A percentile compares a stretch with the other conserved stretches of the same genome.
Evolutionary conservation across 2,888 invertebrate genomes (phyloP).

Genomic region (Hydraecia micacea): DNA sequence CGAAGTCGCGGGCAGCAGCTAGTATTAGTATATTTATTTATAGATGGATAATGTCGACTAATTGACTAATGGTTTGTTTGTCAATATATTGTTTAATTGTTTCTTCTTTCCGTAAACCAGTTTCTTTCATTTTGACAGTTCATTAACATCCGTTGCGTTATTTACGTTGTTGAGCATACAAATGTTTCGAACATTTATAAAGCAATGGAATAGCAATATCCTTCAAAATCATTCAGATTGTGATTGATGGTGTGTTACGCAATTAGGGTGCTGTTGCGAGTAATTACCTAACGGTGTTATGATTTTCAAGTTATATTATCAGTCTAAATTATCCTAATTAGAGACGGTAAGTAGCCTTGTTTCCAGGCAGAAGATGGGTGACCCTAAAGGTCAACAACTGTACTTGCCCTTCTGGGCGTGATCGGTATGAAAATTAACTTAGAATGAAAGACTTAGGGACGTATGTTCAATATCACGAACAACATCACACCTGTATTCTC

Average conservation of each 20-base stretch:
- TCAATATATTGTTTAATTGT: neutral
- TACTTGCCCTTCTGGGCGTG: neutral
- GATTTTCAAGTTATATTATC: slow-evolving; percentile 8
- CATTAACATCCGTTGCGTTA: no score
- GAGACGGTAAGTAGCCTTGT: slow-evolving; percentile 2
- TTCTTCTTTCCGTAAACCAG: neutral
- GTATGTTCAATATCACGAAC: neutral
- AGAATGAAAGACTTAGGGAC: neutral
- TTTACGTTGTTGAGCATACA: no score
- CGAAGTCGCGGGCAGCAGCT: no score
- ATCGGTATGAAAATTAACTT: neutral
- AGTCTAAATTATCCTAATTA: slow-evolving; percentile 19
- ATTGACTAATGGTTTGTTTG: slow-evolving; percentile 5
- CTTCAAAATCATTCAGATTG: no score
- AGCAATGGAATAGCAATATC: no score
- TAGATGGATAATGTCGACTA: neutral
- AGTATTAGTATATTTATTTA: neutral
- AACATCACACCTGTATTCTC: neutral
- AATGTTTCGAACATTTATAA: no score
- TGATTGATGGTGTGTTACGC: no score
- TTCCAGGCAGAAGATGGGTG: slow-evolving; percentile 2
- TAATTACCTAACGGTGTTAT: slow-evolving; percentile 2
- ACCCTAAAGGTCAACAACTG: slow-evolving; percentile 2
- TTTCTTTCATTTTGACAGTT: no score
- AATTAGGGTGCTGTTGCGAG: neutral